phyloP scores from a whole-genome alignment of 2,888 invertebrate species.

The Ommatoiulus sabulosus region DNA sequence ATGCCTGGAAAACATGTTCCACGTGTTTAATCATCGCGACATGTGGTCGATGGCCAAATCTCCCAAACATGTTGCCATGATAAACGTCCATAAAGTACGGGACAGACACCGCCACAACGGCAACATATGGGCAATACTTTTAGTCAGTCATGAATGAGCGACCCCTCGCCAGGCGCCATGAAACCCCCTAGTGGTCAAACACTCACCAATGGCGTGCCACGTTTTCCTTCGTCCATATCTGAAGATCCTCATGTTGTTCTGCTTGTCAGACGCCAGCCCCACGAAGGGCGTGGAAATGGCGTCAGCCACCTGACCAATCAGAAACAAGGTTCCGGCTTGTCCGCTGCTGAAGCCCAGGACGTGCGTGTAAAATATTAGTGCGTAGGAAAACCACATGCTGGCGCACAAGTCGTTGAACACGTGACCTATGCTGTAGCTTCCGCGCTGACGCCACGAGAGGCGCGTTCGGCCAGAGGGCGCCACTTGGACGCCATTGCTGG shows the following conservation, averaged over 20 bases:
- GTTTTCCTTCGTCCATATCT: slow-evolving; percentile 69
- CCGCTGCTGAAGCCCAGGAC: slow-evolving; percentile 67
- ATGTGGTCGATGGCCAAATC: too few relatives aligned
- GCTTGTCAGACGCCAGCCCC: slow-evolving; percentile 69
- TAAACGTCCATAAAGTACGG: too few relatives aligned
- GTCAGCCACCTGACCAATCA: slow-evolving; percentile 66
- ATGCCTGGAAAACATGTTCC: too few relatives aligned
- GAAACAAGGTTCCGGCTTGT: slow-evolving; percentile 42
- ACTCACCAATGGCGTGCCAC: slow-evolving; percentile 70
- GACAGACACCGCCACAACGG: too few relatives aligned
- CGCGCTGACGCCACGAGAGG: slow-evolving; percentile 39
- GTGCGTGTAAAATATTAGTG: slow-evolving; percentile 82
- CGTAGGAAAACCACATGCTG: slow-evolving; percentile 94
- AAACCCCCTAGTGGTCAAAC: too few relatives aligned
- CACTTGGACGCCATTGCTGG: not conserved
- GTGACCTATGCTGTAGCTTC: slow-evolving; percentile 83
- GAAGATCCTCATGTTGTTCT: slow-evolving; percentile 60
- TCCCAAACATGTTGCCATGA: too few relatives aligned
- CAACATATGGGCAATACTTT: too few relatives aligned
- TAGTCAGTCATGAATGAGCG: too few relatives aligned
- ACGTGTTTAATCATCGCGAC: too few relatives aligned
- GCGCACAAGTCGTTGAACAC: slow-evolving; percentile 92
- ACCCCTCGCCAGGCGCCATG: too few relatives aligned
- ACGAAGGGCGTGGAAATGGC: slow-evolving; percentile 70
- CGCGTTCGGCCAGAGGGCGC: not conserved